Conservation (phyloP, 1,140 invertebrate species). For the Camponotus floridanus region DNA sequence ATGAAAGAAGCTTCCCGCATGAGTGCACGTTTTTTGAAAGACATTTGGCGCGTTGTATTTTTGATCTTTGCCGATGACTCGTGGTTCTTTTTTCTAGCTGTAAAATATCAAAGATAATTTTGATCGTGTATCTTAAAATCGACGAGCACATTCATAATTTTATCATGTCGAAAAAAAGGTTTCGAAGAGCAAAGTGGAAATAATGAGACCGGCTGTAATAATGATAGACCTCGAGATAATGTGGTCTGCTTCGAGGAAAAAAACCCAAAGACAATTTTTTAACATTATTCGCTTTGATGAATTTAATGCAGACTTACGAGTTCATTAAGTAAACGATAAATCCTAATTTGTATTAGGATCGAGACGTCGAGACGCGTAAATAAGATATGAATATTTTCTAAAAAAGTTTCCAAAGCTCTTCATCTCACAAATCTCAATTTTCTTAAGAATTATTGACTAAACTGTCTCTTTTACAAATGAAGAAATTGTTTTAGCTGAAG, state of each 20-base stretch:
- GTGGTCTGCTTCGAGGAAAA: background rate
- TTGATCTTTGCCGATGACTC: constrained; percentile 10
- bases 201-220: constrained; percentile 54
- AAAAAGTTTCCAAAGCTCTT: background rate
- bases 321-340: background rate
- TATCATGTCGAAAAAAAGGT: constrained; percentile 6
- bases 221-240: constrained; percentile 15
- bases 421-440: background rate
- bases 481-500: background rate
- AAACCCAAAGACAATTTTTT: constrained; percentile 11
- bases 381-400: background rate
- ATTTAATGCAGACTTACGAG: background rate
- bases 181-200: background rate
- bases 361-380: background rate
- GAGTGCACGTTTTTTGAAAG: background rate
- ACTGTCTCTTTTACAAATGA: background rate
- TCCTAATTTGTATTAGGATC: background rate
- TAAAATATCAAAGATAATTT: background rate
- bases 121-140: constrained; percentile 19
- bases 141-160: constrained; percentile 37
- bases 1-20: background rate
- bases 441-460: constrained; percentile 16
- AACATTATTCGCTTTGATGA: background rate
- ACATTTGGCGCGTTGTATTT: background rate
- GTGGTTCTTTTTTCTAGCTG: background rate